These are phyloP conservation scores for Deroplatys truncata DNA, from an alignment of 2,888 invertebrate genomes.

Conservation along the genomic window DNA sequence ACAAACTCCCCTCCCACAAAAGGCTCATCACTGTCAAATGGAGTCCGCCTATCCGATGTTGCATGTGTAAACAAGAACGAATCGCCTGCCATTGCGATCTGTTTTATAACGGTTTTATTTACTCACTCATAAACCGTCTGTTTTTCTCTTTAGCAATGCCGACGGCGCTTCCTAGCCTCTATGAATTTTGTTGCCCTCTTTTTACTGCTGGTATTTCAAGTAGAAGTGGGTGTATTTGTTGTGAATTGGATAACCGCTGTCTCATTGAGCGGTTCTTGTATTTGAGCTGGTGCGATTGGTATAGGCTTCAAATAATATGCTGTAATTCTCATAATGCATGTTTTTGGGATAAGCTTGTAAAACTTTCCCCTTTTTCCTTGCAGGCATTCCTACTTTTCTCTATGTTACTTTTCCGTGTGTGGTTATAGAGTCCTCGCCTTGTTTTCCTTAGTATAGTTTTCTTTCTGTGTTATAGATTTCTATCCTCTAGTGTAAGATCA, in stretches of 20 bases:
- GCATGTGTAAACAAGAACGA: neutral
- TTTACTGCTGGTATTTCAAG: neutral
- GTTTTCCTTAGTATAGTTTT: too few relatives aligned
- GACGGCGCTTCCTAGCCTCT: neutral
- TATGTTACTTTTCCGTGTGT: too few relatives aligned
- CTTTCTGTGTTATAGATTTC: too few relatives aligned
- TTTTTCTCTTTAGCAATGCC: neutral
- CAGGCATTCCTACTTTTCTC: too few relatives aligned
- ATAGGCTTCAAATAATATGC: too few relatives aligned
- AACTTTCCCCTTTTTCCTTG: too few relatives aligned
- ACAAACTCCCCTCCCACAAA: neutral
- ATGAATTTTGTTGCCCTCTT: neutral
- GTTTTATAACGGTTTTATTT: neutral
- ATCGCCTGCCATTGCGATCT: neutral
- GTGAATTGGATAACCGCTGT: neutral
- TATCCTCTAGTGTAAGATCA: too few relatives aligned
- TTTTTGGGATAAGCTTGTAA: too few relatives aligned
- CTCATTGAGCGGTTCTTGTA: neutral
- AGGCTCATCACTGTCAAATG: neutral
- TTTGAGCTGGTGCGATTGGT: too few relatives aligned
- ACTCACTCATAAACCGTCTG: neutral
- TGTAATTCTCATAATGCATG: too few relatives aligned
- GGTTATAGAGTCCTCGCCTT: too few relatives aligned
- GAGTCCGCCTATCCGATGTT: neutral
- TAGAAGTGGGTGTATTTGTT: neutral